Evolutionary conservation across 1,140 invertebrate species (phyloP), one percentile per base, ranked within the genome.

Genomic region (Zaprionus ornatus): DNA sequence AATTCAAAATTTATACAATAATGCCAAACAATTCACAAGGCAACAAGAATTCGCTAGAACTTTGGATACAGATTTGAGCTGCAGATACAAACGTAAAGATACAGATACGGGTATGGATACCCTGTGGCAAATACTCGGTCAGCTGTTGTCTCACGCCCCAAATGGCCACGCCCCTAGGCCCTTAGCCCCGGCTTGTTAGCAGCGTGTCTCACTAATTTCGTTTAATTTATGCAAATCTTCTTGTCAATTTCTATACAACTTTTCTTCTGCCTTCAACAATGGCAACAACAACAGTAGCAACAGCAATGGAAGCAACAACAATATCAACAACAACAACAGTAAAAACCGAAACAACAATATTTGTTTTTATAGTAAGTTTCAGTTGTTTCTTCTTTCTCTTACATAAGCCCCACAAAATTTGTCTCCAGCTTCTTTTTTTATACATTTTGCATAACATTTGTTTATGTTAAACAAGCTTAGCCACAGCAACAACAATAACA

Each of bases 221-320:
- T 59, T 56, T 29, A 27, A 54, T 54, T 62, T 75, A 75, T 75
- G 73, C 59, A 75, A 75, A 75, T 70, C 23, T 29, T 23, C 48
- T 25, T 70, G 82, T 70, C 80, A 83, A 80, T 86, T 86, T 86
- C 84, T 56, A 71, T 73, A 88, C 84, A 73, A 79, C 80, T 80
- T 87, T 85, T 87, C 80, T 79, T 66, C 15, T 37, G 35, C 13
- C 35, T 0, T 37, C 75, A 55, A 61, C 61, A 63, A 40, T 17
- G 2, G 13, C 37, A 40, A 0, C 37, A 40, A 4, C 37, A 40
- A 15, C 12, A 37, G 0, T 2, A 40, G 4, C 37, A 40, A 15
- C 37, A 40, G 4, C 13, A 29, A 1, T 0, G 2, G 7, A 5
- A 37, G 35, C 37, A 40, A 40, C n/a, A 42, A 4, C 6, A 42